Evolutionary conservation across 2,797 vertebrate genomes (phyloP).

Genomic region (Phalanger gymnotis): DNA sequence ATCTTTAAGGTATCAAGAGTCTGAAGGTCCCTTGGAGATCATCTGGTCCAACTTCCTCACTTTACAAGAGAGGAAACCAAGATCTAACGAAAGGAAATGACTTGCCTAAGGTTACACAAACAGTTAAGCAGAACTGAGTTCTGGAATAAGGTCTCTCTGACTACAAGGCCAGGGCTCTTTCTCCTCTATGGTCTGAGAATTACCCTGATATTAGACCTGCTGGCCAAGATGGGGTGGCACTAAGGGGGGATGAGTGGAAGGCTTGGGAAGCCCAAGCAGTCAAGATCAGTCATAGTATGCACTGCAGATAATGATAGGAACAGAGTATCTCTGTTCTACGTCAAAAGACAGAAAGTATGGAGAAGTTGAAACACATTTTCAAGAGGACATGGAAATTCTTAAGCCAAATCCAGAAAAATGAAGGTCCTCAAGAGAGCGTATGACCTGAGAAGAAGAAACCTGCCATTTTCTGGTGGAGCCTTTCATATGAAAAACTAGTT

Average conservation of each 20-base stretch:
- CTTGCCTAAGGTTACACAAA: not conserved
- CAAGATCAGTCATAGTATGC: not conserved
- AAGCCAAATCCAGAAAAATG: not conserved
- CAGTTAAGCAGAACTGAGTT: not conserved
- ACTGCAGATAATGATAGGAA: not conserved
- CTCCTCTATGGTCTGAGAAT: not conserved
- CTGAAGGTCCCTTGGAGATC: not conserved
- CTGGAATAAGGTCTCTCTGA: not conserved
- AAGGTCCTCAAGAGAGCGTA: not conserved
- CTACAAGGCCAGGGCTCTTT: not conserved
- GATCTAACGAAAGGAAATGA: not conserved
- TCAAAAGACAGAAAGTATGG: not conserved
- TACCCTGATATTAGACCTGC: not conserved
- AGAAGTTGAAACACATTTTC: not conserved
- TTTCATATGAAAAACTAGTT: not conserved
- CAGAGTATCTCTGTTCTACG: not conserved
- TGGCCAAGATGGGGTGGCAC: not conserved
- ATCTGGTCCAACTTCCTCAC: not conserved
- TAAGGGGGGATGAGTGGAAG: not conserved
- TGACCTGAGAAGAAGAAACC: not conserved
- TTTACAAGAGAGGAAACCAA: not conserved
- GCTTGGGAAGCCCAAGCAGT: not conserved
- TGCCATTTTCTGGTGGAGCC: not conserved
- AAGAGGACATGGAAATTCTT: not conserved
- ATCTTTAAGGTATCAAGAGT: not conserved